Conservation (phyloP, 2,888 invertebrate species). For the Drosophila fungiperda region DNA sequence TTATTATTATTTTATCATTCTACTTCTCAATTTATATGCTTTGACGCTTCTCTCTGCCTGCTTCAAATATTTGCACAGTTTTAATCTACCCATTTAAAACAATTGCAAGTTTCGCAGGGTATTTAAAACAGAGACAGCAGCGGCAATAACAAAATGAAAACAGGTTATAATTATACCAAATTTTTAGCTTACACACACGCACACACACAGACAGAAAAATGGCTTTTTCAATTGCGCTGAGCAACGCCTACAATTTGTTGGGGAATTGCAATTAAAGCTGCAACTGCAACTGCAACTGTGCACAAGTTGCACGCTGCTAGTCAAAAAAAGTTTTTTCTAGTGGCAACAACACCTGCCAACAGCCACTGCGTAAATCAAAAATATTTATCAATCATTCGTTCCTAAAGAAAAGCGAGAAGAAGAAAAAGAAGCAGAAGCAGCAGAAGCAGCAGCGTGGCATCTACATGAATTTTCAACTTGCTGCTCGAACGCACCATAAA, state of each 20-base stretch:
- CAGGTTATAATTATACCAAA: constrained; percentile 73
- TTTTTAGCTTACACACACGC: constrained; percentile 35
- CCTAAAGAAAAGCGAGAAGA: neutral
- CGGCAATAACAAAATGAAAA: constrained; percentile 50
- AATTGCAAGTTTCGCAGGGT: neutral
- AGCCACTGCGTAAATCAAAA: constrained; percentile 66
- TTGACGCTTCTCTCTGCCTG: no score
- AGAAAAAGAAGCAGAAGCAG: neutral
- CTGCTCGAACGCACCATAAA: constrained; percentile 64
- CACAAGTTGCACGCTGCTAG: constrained; percentile 22
- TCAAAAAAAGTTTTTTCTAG: constrained; percentile 16
- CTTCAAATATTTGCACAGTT: neutral
- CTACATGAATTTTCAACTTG: constrained; percentile 45
- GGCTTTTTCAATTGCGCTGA: constrained; percentile 40
- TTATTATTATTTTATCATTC: no score
- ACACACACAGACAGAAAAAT: constrained; percentile 7
- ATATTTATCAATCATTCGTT: constrained; percentile 62
- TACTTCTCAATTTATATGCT: fast-evolving
- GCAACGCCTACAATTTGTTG: constrained; percentile 65
- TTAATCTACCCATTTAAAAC: neutral
- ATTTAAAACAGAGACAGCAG: neutral
- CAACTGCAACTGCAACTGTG: constrained; percentile 21
- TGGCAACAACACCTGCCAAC: constrained; percentile 62
- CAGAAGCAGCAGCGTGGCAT: constrained; percentile 2
- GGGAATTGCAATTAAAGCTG: constrained; percentile 47